phyloP scores from a whole-genome alignment of 2,797 vertebrate genomes.

The Emydoidea blandingii region DNA sequence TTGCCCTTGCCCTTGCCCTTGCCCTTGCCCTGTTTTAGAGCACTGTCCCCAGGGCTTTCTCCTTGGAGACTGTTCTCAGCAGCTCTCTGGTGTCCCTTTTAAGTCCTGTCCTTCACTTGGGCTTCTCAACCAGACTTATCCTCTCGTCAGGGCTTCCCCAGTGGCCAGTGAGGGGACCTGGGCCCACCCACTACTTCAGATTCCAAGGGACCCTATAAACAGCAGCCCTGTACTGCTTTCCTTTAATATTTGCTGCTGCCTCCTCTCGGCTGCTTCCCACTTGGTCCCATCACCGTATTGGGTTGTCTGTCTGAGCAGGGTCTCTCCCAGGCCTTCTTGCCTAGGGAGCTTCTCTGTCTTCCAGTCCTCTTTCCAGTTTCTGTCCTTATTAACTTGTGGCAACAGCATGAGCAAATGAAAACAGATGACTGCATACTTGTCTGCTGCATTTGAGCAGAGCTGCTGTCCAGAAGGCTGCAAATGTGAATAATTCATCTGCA shows the following conservation, averaged over 20 bases:
- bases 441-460: background rate
- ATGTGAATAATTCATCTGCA: background rate
- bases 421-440: background rate
- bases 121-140: background rate
- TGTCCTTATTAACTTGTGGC: background rate
- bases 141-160: background rate
- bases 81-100: background rate
- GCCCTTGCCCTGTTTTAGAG: too few species aligned
- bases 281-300: background rate
- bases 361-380: background rate
- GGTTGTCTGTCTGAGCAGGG: background rate
- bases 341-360: background rate
- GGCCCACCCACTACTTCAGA: background rate
- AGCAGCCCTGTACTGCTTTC: background rate
- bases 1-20: too few species aligned
- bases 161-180: background rate
- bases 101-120: background rate
- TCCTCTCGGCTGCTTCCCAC: background rate
- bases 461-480: background rate
- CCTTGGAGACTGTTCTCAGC: background rate
- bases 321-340: background rate
- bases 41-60: background rate
- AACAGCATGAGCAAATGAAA: background rate
- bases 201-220: background rate
- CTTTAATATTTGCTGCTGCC: background rate